Evolutionary conservation across 1,140 invertebrate genomes (phyloP).

Genomic region (Stegodyphus dumicola): DNA sequence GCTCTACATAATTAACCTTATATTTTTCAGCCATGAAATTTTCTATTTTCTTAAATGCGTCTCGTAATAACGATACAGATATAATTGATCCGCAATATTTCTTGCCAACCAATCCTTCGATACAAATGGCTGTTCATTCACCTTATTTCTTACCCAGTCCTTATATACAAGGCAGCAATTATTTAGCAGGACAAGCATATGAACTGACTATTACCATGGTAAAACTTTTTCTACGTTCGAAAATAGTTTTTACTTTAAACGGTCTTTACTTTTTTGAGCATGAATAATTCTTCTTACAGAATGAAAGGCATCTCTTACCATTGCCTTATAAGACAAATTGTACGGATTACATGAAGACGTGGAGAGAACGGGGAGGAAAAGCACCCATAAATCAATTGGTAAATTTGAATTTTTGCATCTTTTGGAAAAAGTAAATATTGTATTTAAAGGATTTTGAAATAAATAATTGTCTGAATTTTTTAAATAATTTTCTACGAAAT

Average conservation of each 20-base stretch:
- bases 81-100: neutral
- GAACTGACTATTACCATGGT: neutral
- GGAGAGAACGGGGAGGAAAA: neutral
- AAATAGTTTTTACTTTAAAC: too few relatives aligned
- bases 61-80: neutral
- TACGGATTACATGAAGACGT: constrained; percentile 1
- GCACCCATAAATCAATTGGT: neutral
- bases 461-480: too few relatives aligned
- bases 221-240: neutral
- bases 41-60: neutral
- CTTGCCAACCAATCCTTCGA: neutral
- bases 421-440: too few relatives aligned
- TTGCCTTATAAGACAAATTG: neutral
- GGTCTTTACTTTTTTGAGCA: too few relatives aligned
- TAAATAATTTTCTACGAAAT: too few relatives aligned
- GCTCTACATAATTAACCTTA: neutral
- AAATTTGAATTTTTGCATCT: neutral
- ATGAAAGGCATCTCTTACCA: neutral
- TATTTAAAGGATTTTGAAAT: too few relatives aligned
- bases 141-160: neutral
- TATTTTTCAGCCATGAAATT: constrained; percentile 3
- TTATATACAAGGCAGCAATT: neutral
- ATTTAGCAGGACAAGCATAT: neutral
- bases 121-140: constrained; percentile 2
- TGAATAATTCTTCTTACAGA: neutral